These are phyloP conservation scores for Gortyna flavago DNA, from an alignment of 2,888 invertebrate species.

Conservation along the genomic window DNA sequence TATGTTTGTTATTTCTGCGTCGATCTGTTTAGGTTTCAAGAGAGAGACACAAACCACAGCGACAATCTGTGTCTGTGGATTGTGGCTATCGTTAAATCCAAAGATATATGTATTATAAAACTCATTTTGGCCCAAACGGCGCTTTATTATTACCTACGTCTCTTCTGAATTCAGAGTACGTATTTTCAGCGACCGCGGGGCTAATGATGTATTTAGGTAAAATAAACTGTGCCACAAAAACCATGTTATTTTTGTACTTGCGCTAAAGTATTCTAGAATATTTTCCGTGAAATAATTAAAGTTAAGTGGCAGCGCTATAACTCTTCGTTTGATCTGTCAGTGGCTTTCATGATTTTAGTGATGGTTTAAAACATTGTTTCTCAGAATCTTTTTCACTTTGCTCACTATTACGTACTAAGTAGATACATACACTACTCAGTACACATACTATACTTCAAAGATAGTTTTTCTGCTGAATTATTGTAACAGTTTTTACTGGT, in stretches of 20 bases:
- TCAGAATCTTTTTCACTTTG: conserved; percentile 3
- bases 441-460: not conserved
- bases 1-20: no score
- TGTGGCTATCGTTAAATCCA: no score
- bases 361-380: conserved; percentile 14
- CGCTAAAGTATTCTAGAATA: not conserved
- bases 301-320: conserved; percentile 10
- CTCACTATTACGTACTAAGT: not conserved
- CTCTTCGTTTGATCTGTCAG: conserved; percentile 24
- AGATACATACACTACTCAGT: not conserved
- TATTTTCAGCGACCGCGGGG: conserved; percentile 5
- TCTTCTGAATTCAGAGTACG: not conserved
- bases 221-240: conserved; percentile 30
- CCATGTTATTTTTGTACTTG: conserved; percentile 15
- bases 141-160: no score
- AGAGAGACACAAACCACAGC: no score
- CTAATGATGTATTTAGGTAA: conserved; percentile 18
- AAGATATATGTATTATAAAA: no score
- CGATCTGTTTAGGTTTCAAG: no score
- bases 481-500: not conserved
- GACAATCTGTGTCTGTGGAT: no score
- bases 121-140: no score
- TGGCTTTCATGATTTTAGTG: not conserved
- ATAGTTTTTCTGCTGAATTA: no score
- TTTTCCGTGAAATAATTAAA: conserved; percentile 19